Base-by-base conservation (phyloP, 92 coral and sea anemone genomes). In the Palythoa caribaeorum region DNA sequence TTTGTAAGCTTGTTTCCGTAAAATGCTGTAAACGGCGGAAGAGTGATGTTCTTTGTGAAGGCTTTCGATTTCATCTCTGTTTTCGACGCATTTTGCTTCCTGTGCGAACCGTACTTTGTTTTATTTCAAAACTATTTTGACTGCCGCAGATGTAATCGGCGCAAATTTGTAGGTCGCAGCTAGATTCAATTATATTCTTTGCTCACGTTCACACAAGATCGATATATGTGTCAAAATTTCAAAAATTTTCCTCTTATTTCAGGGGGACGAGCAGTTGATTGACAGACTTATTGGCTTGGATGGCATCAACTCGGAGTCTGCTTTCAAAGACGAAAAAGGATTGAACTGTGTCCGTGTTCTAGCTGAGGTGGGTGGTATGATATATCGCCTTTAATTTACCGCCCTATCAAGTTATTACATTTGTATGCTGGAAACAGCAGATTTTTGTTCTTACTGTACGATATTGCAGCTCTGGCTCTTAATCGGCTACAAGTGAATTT, bases 181-280 rank as follows among this genome's bases (percentile, higher is more conserved):
- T 74, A 76, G 55, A 40, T 40, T 40, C 35, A 39, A 8, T 47
- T 55, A 86, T 74, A 8, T 5, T 54, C 62, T 66, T 81, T 81
- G 86, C 16, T 35, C 44, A 65, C 19, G 48, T 50, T 50, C 75
- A 48, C 13, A 14, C 38, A 19, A 81, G 86, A 47, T 81, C 62
- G 65, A n/a, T 39, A 19, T 71, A 21, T 65, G 36, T 66, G 19
- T 66, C 73, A 38, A 66, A 9, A 1, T 40, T 80, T 60, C 62
- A 75, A 16, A 80, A 19, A 16, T 11, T 79, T 84, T 88, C 62
- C 66, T 83, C 84, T 21, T 44, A 70, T 93, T 87, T 65, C 48
- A 97, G 99, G 99, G 98, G 8, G 99, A 97, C 77, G 97, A 97
- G 36, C 97, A 97, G 53, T 88, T 96, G 10, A 88, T 97, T 40